Base-by-base conservation (phyloP, 1,140 invertebrate genomes). In the Atta texana region DNA sequence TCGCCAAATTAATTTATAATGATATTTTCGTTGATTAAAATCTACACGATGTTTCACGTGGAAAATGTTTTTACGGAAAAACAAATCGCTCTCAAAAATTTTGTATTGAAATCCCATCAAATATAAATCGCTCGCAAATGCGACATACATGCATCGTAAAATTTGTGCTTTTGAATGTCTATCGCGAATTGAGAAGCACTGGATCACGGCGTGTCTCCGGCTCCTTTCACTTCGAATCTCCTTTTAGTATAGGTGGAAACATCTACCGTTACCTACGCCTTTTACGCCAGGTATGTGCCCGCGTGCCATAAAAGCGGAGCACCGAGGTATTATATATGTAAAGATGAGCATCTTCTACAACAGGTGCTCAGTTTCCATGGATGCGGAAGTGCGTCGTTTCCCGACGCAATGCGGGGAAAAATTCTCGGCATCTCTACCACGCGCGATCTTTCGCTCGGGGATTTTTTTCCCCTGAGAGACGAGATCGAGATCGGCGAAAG, bases 181-280 rank as follows among this genome's bases (percentile, higher is more conserved):
- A 51, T 75, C 59, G 51, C n/a, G 51, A 66, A 68, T 86, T 89
- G 88, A 89, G 88, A 90, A 69, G 74, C 88, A 90, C 88, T 90
- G 89, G 55, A n/a, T 34, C 59, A 69, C n/a, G 59, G 57, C 85
- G 53, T 84, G 81, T 90, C 76, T 68, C 71, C 74, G 85, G 55
- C 74, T 78, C 88, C 88, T 90, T 90, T 90, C 89, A 90, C 89
- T 90, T 89, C 74, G 85, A 90, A 77, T 63, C 85, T 89, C 85
- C 85, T 90, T 89, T 89, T 69, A 90, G 72, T 87, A 89, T 80
- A 90, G 89, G 88, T 90, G 85, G 88, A 89, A 89, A 89, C 85
- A 89, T 90, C 88, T 90, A 90, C 89, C 85, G 88, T 90, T 89
- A 89, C 88, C 77, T 89, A 89, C 57, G 78, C 85, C 75, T 68